Base-by-base conservation (phyloP, 2,888 invertebrate genomes). In the Cephus pulcher region DNA sequence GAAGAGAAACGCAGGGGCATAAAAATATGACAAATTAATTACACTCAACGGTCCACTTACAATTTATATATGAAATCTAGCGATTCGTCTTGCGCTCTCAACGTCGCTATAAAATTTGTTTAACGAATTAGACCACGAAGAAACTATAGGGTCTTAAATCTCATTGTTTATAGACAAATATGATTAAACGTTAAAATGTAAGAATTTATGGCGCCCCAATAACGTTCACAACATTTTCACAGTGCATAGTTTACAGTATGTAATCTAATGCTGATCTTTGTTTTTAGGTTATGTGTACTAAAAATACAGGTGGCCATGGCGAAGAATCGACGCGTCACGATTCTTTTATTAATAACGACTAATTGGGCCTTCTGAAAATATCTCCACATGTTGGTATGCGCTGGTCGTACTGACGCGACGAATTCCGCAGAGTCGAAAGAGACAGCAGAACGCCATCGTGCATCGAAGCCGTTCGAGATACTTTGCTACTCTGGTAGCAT, bases 331-430 rank as follows among this genome's bases (percentile, higher is more conserved):
- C 82, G 74, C 69, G 83, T 85, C 85, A 85, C 81, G 84, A 80
- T 76, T 78, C 78, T 76, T 77, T 82, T 86, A 85, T 85, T 86
- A 86, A 84, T 86, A 85, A 86, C 78, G 69, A 73, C 79, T 80
- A 80, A 77, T 77, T 82, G 76, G 37, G 34, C 73, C 73, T 69
- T 76, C 73, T 40, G 35, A 73, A 56, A 68, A 34, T 34, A 79
- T 74, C 30, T 35, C 30, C 11, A 23, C 73, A n/a, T 23, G 68
- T 30, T 15, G 77, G 77, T 74, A 69, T 69, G 73, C 74, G 35
- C 35, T n/a, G 74, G 30, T 34, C 32, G 74, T 82, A 71, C 78
- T 86, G 85, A 85, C 86, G 77, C 78, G 82, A 85, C 86, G 79
- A 75, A 85, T 75, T 85, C 84, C 86, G 80, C 74, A 30, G 34